Evolutionary conservation across 2,797 vertebrate species (phyloP), one percentile per base, ranked within the genome.

Genomic region (Coracias cyanogaster): DNA sequence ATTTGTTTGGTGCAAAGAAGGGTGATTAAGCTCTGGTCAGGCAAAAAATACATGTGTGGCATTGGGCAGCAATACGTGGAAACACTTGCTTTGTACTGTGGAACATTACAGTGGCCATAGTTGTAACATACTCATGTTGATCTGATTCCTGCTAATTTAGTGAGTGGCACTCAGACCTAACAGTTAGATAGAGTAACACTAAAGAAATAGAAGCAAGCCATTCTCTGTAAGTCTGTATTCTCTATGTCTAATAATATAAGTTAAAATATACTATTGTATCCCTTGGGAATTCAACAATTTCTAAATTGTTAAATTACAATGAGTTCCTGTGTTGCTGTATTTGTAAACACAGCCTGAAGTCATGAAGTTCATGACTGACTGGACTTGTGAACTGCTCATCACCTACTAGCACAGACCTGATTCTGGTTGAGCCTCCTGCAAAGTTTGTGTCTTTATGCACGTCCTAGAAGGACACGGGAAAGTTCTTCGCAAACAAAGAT

Each of bases 361-460:
- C 4, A 6, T 28, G 35, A 61, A 17, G 29, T 51, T 55, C 57
- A 19, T n/a, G 15, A 10, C 10, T 60, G 39, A 10, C 10, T n/a
- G 31, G 12, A 15, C 15, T 60, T 65, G 14, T 26, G 66, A 64
- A 26, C 20, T 46, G 46, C 28, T 49, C 5, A 17, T 43, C 43
- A 51, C 33, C 17, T 58, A 43, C 17, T 58, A 43, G 61, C 11
- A n/a, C 8, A 33, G 31, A 7, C 18, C 60, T 71, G 55, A 62
- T 29, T 14, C 39, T 13, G 9, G 3, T 1, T 0, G 2, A 51
- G n/a, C 12, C 22, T 64, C 25, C 19, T 37, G 25, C 6, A 39
- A 25, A n/a, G n/a, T 70, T 43, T 54, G 18, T 62, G 31, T 28
- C 9, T 80, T 57, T 51, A 14, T 22, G 22, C 9, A 35, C 6